Evolutionary conservation across 2,888 invertebrate species (phyloP), one percentile per base, ranked within the genome.

Genomic region (Copidosoma aretas): DNA sequence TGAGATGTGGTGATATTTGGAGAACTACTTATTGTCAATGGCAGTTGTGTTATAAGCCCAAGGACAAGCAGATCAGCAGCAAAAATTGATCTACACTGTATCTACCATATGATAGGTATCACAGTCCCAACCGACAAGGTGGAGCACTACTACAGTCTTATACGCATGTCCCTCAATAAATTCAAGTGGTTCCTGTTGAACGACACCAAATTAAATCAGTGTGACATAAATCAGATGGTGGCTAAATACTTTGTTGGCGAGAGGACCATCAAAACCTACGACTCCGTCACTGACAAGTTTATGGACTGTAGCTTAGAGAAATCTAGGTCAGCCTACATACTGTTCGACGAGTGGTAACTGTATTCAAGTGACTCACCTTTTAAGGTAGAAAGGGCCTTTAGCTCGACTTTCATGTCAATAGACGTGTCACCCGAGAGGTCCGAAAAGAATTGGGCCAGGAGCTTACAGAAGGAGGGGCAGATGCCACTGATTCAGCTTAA

Each of bases 91-190:
- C n/a, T n/a, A 60, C 91, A 91, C 80, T 91, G 91, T 78, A 92
- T 92, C 87, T 93, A 87, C 85, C 94, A 94, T 83, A 84, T 95
- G 73, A 94, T 94, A 72, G 97, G 97, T 15, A 96, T 97, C 15
- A 97, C 97, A 0, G 97, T 97, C 0, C 97, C 97, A 85, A 97
- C 97, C 19, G 97, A 97, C n/a, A 97, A 96, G 0, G 97, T 97
- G 64, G 97, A 97, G 0, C 97, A 97, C 84, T 97, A 97, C 84
- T 97, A 97, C 85, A 93, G 93, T 86, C 97, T 97, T 83, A 97
- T 97, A 72, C 90, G 95, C 49, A 87, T 87, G 3, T 85, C 86
- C 1, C 84, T 86, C 0, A 88, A 87, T 59, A 90, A 91, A 78
- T 95, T 97, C 85, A 94, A 95, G 76, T 97, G 96, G 97, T 91